Conservation (phyloP, 2,113 vertebrate genomes). For the Phylloscopus whistleri region DNA sequence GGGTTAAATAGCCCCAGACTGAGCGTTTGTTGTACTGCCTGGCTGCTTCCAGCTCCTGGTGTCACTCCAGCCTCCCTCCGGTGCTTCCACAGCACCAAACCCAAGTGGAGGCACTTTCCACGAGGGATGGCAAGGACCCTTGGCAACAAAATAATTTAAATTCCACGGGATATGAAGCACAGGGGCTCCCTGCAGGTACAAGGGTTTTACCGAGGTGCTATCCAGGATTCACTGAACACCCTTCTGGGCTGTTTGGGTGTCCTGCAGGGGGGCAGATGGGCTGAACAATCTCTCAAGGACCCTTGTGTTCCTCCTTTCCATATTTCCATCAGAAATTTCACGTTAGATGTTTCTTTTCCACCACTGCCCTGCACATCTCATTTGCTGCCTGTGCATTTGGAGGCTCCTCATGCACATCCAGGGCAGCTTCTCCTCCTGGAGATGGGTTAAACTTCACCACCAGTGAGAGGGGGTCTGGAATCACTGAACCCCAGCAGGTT, state of each 20-base stretch:
- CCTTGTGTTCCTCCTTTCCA: background rate
- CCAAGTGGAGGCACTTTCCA: background rate
- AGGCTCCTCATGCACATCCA: background rate
- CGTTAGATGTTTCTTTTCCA: background rate
- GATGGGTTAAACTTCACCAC: background rate
- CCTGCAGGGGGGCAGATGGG: background rate
- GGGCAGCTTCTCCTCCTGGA: background rate
- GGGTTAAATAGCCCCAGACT: rapidly evolving
- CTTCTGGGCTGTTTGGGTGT: background rate
- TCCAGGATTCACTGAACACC: background rate
- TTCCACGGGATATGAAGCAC: background rate
- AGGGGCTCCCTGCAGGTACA: background rate
- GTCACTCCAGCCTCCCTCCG: background rate
- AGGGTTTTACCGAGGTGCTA: background rate
- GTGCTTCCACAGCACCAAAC: background rate
- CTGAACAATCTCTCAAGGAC: background rate
- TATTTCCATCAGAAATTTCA: background rate
- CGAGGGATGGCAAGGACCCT: background rate
- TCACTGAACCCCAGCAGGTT: background rate
- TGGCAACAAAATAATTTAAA: rapidly evolving
- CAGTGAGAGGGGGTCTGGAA: background rate
- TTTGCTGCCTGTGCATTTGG: background rate
- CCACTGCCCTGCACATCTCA: background rate
- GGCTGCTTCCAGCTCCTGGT: background rate
- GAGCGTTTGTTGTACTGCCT: rapidly evolving